Evolutionary conservation across 2,113 vertebrate genomes (phyloP), one percentile per base, ranked within the genome.

Genomic region (Ursus arctos): DNA sequence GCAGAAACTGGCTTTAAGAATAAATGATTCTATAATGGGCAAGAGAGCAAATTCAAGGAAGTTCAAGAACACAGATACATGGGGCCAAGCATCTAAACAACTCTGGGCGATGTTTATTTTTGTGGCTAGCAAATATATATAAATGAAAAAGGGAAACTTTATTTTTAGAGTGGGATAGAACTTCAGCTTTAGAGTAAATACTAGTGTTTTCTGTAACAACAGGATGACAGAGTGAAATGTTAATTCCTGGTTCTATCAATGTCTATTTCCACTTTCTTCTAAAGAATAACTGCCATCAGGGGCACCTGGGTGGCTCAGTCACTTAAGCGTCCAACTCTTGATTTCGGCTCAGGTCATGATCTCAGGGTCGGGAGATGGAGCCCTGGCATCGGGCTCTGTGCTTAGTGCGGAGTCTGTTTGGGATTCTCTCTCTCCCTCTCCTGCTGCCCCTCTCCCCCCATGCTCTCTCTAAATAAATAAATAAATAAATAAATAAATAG

Each of bases 221-320:
- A 85, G 65, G n/a, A 76, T 82, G 69, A 65, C 47, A 4, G 7
- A 86, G 49, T 94, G 16, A 96, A 89, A 80, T 87, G 47, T 93
- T 61, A 91, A 89, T 65, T 81, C 36, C 80, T 33, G 3, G 22
- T 11, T 77, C 18, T 67, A 79, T 72, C 33, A 59, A n/a, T 69
- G 47, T 24, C n/a, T 80, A 81, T 74, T 69, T 67, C 80, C 33
- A 65, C 76, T 94, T 84, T 77, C n/a, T 85, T 97, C 72, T 81
- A 95, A 81, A 18, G 63, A 74, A 82, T 72, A 87, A 87, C 36
- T 81, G 55, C 53, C 24, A 59, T 31, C 43, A 69, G 67, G 67
- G 33, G 67, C 18, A 19, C 67, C 67, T 36, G 33, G 16, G 67
- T 69, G 67, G 67, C 33, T 69, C 67, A 36, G 67, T 36, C 18